Evolutionary conservation across 2,888 invertebrate genomes (phyloP).

Genomic region (Nomada hirtipes): DNA sequence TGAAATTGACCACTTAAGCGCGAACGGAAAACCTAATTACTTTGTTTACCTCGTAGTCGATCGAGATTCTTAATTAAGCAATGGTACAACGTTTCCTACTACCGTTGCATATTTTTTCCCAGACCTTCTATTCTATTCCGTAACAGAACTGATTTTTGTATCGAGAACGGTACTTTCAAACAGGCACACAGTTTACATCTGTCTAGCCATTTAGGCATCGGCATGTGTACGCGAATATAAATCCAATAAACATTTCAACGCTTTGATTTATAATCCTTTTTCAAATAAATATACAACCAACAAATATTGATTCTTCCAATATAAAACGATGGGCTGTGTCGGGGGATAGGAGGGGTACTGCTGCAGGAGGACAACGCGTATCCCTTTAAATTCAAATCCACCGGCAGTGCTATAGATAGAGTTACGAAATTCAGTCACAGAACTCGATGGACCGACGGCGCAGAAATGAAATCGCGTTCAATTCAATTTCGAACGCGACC

Average conservation of each 20-base stretch:
- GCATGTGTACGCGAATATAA: background rate
- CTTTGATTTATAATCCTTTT: background rate
- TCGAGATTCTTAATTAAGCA: constrained; percentile 16
- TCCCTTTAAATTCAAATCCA: constrained; percentile 34
- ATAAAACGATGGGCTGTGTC: too few relatives aligned
- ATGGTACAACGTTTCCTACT: background rate
- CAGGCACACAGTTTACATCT: too few relatives aligned
- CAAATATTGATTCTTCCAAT: background rate
- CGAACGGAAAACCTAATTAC: constrained; percentile 16
- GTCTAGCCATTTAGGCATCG: background rate
- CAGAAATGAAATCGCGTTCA: constrained; percentile 35
- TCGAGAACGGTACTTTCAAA: too few relatives aligned
- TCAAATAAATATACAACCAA: background rate
- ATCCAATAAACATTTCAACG: too few relatives aligned
- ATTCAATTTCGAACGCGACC: constrained; percentile 37
- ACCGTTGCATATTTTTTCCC: background rate
- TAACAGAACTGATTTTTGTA: too few relatives aligned
- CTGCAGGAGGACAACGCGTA: background rate
- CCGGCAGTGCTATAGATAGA: constrained; percentile 6
- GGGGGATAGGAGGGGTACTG: too few relatives aligned
- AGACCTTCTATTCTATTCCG: too few relatives aligned
- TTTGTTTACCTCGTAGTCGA: constrained; percentile 26
- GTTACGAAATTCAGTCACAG: constrained; percentile 17
- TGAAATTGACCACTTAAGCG: constrained; percentile 23
- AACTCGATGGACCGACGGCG: constrained; percentile 28